Conservation (phyloP, 2,888 invertebrate species). For the Tinea trinotella region DNA sequence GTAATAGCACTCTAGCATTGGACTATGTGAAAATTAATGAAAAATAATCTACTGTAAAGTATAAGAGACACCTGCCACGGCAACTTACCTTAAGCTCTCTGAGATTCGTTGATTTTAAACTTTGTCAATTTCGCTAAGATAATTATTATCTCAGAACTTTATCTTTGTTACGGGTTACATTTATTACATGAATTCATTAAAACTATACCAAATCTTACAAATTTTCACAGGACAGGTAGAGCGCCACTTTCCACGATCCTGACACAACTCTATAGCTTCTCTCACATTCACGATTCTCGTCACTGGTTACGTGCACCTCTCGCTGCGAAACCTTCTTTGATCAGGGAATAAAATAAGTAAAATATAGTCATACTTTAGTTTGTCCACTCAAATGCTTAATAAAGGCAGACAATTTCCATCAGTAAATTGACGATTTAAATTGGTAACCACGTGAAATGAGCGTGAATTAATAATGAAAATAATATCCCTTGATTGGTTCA, state of each 20-base stretch:
- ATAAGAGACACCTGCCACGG: slow-evolving; percentile 3
- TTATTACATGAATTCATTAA: slow-evolving; percentile 18
- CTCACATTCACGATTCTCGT: no score
- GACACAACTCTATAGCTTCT: no score
- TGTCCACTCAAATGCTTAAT: background rate
- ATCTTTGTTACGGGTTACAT: slow-evolving; percentile 12
- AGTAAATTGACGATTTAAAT: background rate
- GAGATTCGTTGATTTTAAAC: background rate
- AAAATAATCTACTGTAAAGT: background rate
- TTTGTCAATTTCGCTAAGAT: slow-evolving; percentile 6
- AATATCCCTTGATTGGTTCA: background rate
- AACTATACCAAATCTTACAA: background rate
- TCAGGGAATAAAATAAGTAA: slow-evolving; percentile 23
- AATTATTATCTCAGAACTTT: slow-evolving; percentile 3
- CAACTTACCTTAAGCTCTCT: background rate
- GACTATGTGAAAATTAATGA: background rate
- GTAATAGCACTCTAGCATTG: no score
- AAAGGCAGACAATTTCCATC: background rate
- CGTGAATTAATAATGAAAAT: background rate
- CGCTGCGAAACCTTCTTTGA: no score
- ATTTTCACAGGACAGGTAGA: slow-evolving; percentile 10
- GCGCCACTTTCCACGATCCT: no score
- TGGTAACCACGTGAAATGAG: background rate
- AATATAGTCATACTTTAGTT: slow-evolving; percentile 20
- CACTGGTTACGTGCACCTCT: no score